Evolutionary conservation across 1,140 invertebrate genomes (phyloP), one percentile per base, ranked within the genome.

Genomic region (Atta colombica): DNA sequence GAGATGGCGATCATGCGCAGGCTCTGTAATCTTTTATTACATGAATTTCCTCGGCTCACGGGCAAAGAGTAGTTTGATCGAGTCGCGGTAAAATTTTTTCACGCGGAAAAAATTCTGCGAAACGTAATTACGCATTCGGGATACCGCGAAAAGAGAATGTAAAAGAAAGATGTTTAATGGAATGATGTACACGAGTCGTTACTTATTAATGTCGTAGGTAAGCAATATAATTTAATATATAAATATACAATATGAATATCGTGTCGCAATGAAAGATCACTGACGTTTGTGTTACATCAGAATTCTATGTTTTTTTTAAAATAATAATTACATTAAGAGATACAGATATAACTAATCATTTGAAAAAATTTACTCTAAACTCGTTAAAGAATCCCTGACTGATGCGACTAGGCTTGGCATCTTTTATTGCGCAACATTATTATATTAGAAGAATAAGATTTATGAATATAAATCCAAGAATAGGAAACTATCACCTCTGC

Each of bases 1-100:
- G 85, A 82, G 53, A 86, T 81, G 65, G 75, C 65, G 77, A 60
- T 60, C 53, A 65, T 66, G 39, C 16, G n/a, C n/a, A 18, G 60
- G 25, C 71, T 18, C 60, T 61, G 51, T 53, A 86, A 81, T 80
- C 85, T 68, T 71, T 86, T 86, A 82, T 86, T 86, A 82, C 66
- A 25, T 21, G 39, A 61, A 82, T 72, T 82, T 53, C 66, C 39
- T 49, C 35, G 28, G 18, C 78, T 45, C 53, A 28, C 45, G 61
- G 18, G 28, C 12, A 35, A 53, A 80, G 45, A 69, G 77, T 28
- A 25, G 45, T 45, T 18, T 25, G 25, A 28, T 66, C 60, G 45
- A 66, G 39, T 49, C 25, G 60, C 61, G 65, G 6, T 21, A 7
- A 35, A 72, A n/a, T 25, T 58, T 60, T 66, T 61, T 74, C 35